phyloP scores from a whole-genome alignment of 2,888 invertebrate genomes.

The Oscheius myriophilus region DNA sequence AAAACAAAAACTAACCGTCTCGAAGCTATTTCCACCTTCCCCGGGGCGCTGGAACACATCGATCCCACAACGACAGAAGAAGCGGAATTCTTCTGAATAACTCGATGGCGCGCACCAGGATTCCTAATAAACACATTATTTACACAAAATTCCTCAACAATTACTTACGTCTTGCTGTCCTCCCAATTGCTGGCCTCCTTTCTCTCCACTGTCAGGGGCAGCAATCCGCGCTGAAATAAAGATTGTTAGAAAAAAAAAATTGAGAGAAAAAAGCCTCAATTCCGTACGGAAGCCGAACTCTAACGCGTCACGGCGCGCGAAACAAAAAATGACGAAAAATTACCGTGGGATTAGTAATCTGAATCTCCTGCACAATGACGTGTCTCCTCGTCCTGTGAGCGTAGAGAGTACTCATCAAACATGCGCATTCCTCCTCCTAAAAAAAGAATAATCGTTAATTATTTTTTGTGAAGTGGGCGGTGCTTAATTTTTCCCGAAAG shows the following conservation, averaged over 20 bases:
- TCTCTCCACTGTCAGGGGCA: constrained; percentile 7
- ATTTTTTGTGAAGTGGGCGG: no score
- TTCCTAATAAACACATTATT: neutral
- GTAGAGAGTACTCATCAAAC: constrained; percentile 50
- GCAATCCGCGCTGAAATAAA: constrained; percentile 5
- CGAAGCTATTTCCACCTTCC: constrained; percentile 43
- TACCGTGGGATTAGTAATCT: constrained; percentile 62
- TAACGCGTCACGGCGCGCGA: no score
- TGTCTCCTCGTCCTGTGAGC: constrained; percentile 58
- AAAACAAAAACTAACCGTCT: constrained; percentile 47
- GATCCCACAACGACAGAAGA: constrained; percentile 36
- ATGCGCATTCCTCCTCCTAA: constrained; percentile 62
- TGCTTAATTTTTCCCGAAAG: no score
- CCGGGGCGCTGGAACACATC: constrained; percentile 56
- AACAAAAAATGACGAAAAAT: neutral
- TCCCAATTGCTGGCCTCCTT: neutral
- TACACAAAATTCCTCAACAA: no score
- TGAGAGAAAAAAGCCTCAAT: no score
- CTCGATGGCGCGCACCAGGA: constrained; percentile 4
- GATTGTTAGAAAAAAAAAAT: neutral
- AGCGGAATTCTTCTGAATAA: neutral
- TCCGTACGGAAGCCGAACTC: no score
- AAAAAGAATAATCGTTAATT: no score
- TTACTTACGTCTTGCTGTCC: constrained; percentile 1
- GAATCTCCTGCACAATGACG: constrained; percentile 57